These are phyloP conservation scores for Phocides pigmalion DNA, from an alignment of 1,140 invertebrate genomes.

Conservation along the genomic window DNA sequence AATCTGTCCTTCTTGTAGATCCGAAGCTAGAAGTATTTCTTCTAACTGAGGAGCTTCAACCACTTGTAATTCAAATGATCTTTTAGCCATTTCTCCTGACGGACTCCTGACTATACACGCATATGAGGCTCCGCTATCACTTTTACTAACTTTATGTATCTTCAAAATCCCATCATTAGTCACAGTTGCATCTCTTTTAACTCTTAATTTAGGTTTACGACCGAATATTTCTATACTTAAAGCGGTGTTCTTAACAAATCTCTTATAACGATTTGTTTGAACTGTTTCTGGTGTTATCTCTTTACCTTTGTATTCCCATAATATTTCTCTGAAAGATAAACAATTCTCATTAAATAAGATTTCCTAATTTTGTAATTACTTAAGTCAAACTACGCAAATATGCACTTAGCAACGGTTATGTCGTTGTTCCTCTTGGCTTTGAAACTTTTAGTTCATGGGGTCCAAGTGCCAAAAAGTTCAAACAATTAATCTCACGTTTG, in stretches of 20 bases:
- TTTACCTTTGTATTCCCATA: conserved; percentile 81
- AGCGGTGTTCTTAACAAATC: conserved; percentile 56
- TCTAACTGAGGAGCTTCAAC: conserved; percentile 90
- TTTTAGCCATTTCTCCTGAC: conserved; percentile 90
- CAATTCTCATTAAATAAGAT: background rate
- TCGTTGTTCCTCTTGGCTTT: too few relatives aligned
- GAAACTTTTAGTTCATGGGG: too few relatives aligned
- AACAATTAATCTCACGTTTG: too few relatives aligned
- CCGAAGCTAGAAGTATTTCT: conserved; percentile 80
- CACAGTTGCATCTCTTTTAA: conserved; percentile 59
- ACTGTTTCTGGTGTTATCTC: conserved; percentile 62
- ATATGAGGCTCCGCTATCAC: conserved; percentile 88
- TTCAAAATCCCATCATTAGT: conserved; percentile 84
- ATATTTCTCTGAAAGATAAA: conserved; percentile 71
- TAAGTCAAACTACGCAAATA: too few relatives aligned
- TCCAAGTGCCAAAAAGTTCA: too few relatives aligned
- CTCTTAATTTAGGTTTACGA: conserved; percentile 78
- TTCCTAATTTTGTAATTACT: too few relatives aligned
- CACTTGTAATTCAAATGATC: conserved; percentile 87
- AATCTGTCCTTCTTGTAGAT: conserved; percentile 93
- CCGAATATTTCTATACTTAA: conserved; percentile 75
- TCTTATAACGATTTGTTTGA: conserved; percentile 64
- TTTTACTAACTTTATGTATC: conserved; percentile 89
- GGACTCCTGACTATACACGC: conserved; percentile 92
- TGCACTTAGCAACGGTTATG: too few relatives aligned